Evolutionary conservation across 2,888 invertebrate species (phyloP).

Genomic region (Rhodophaea formosa): DNA sequence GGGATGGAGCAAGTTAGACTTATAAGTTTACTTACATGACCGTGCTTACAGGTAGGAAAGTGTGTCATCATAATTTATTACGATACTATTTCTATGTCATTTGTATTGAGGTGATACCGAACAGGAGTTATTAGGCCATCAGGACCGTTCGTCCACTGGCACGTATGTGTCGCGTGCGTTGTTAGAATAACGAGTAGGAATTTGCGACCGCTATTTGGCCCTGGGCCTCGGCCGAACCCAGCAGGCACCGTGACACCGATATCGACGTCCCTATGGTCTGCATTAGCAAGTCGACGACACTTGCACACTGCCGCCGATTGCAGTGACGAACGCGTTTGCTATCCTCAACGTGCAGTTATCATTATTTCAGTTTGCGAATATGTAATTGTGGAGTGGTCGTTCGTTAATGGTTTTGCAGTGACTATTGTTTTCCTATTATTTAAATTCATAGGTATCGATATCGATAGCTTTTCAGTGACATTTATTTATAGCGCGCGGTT

Average conservation of each 20-base stretch:
- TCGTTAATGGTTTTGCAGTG: conserved; percentile 34
- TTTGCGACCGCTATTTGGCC: conserved; percentile 79
- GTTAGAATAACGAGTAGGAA: conserved; percentile 79
- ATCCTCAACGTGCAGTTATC: conserved; percentile 57
- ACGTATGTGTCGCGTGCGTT: conserved; percentile 67
- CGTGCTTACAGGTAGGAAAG: background rate
- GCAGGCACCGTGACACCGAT: conserved; percentile 71
- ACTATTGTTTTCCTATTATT: conserved; percentile 18
- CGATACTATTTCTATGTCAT: conserved; percentile 36
- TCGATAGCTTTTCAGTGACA: conserved; percentile 5
- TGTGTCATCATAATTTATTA: background rate
- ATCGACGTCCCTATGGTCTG: conserved; percentile 61
- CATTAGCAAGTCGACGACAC: conserved; percentile 44
- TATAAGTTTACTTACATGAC: too few species aligned
- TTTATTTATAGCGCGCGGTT: conserved; percentile 28
- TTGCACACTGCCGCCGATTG: conserved; percentile 53
- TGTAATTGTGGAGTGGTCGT: conserved; percentile 64
- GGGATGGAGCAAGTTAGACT: too few species aligned
- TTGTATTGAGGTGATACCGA: conserved; percentile 51
- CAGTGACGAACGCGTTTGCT: conserved; percentile 66
- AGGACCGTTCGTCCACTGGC: conserved; percentile 67
- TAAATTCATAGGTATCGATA: too few species aligned
- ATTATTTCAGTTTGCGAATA: conserved; percentile 70
- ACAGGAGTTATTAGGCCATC: conserved; percentile 69
- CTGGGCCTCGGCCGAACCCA: conserved; percentile 49